Percentiles rank a stretch among this genome's conserved stretches.
These are phyloP conservation scores for Lumbricus terrestris DNA, from an alignment of 2,888 invertebrate genomes.

Conservation along the genomic window DNA sequence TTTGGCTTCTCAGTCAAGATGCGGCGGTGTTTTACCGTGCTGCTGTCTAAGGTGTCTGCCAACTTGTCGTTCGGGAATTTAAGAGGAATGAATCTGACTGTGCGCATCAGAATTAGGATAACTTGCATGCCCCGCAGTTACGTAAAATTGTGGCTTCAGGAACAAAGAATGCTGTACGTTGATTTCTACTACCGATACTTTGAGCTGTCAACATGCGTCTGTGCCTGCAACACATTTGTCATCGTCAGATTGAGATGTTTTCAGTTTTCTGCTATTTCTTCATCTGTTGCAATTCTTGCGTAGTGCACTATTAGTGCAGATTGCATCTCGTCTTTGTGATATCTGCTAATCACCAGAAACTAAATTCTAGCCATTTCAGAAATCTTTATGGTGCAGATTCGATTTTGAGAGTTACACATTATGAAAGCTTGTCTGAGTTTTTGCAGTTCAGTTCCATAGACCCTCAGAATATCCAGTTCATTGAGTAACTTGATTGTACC, in stretches of 20 bases:
- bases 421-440: not conserved
- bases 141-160: not conserved
- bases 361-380: not conserved
- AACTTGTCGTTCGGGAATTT: not conserved
- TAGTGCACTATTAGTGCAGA: no score
- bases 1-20: slow-evolving; percentile 3
- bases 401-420: not conserved
- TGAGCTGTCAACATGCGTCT: not conserved
- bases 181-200: not conserved
- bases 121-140: not conserved
- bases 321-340: not conserved
- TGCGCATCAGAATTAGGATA: not conserved
- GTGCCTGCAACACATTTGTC: not conserved
- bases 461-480: not conserved
- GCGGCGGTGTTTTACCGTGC: not conserved
- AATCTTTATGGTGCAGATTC: not conserved
- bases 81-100: not conserved
- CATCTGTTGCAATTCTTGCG: not conserved
- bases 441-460: not conserved
- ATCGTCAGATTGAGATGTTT: slow-evolving; percentile 3
- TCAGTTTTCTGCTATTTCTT: not conserved
- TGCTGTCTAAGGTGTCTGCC: not conserved
- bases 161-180: not conserved
- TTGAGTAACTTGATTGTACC: not conserved
- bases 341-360: not conserved